A percentile compares a stretch with the other conserved stretches of the same genome.
Conservation (phyloP, 1,140 invertebrate species). For the Drosophila guanche region DNA sequence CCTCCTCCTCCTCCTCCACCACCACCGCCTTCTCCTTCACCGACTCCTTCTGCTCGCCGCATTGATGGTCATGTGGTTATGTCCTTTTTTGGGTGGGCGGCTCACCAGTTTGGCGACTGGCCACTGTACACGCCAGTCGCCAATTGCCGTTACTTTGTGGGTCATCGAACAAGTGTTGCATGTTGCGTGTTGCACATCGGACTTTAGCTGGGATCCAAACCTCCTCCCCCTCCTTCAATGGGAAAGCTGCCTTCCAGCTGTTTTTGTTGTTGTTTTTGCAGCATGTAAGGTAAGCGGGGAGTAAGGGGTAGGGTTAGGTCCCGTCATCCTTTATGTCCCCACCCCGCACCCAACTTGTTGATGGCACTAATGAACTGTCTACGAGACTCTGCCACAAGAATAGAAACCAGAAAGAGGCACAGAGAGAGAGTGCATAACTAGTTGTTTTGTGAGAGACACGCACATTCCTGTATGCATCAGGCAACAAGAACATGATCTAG, state of each 20-base stretch:
- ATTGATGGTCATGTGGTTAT: slow-evolving; percentile 47
- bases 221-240: slow-evolving; percentile 14
- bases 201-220: slow-evolving; percentile 52
- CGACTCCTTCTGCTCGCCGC: too few species aligned
- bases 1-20: too few species aligned
- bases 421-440: slow-evolving; percentile 21
- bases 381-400: slow-evolving; percentile 66
- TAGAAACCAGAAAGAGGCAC: slow-evolving; percentile 48
- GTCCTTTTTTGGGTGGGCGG: slow-evolving; percentile 66
- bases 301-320: neutral
- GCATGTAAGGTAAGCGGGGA: neutral
- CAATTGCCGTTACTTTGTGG: slow-evolving; percentile 56
- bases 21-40: neutral
- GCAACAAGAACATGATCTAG: slow-evolving; percentile 40
- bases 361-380: slow-evolving; percentile 80
- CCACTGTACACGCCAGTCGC: slow-evolving; percentile 33
- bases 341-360: slow-evolving; percentile 39
- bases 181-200: slow-evolving; percentile 30
- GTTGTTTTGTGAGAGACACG: slow-evolving; percentile 35
- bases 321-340: slow-evolving; percentile 35
- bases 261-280: too few species aligned
- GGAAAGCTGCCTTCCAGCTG: neutral
- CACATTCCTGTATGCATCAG: slow-evolving; percentile 67
- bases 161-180: slow-evolving; percentile 35
- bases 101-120: slow-evolving; percentile 30